Percentiles rank a stretch among this genome's conserved stretches.
phyloP scores from a whole-genome alignment of 2,888 invertebrate species.

The Pristionchus entomophagus region DNA sequence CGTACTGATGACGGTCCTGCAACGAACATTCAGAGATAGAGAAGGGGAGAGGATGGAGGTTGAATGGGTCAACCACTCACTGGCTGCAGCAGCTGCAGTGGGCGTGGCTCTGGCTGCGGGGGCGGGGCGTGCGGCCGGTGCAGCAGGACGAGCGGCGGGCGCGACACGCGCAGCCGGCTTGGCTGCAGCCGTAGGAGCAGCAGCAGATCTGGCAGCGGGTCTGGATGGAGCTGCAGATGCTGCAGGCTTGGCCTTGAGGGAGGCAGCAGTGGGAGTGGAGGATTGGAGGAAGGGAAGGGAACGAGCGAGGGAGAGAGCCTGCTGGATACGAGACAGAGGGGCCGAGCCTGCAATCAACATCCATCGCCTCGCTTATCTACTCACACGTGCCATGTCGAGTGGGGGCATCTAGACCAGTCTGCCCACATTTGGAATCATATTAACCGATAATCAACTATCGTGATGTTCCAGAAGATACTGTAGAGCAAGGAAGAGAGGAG shows the following conservation, averaged over 20 bases:
- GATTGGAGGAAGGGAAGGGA: slow-evolving; percentile 55
- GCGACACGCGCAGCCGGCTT: neutral
- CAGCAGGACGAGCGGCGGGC: neutral
- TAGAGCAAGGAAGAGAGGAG: no score
- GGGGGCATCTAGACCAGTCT: no score
- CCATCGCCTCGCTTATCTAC: neutral
- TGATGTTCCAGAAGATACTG: neutral
- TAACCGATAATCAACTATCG: neutral
- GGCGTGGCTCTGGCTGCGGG: neutral
- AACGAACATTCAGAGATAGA: no score
- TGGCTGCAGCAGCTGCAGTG: neutral
- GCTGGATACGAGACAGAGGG: slow-evolving; percentile 51
- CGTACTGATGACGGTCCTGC: slow-evolving; percentile 17
- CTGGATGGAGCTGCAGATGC: neutral
- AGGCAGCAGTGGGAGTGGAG: slow-evolving; percentile 5
- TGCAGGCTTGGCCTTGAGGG: slow-evolving; percentile 39
- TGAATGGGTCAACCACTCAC: neutral
- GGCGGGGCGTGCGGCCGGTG: slow-evolving; percentile 9
- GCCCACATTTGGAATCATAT: no score
- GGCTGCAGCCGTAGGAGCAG: neutral
- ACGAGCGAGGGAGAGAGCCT: slow-evolving; percentile 53
- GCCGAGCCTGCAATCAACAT: slow-evolving; percentile 49
- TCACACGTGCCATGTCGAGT: no score
- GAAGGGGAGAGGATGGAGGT: no score
- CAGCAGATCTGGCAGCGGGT: neutral